Evolutionary conservation across 2,113 vertebrate genomes (phyloP), one percentile per base, ranked within the genome.

Genomic region (Odocoileus virginianus): DNA sequence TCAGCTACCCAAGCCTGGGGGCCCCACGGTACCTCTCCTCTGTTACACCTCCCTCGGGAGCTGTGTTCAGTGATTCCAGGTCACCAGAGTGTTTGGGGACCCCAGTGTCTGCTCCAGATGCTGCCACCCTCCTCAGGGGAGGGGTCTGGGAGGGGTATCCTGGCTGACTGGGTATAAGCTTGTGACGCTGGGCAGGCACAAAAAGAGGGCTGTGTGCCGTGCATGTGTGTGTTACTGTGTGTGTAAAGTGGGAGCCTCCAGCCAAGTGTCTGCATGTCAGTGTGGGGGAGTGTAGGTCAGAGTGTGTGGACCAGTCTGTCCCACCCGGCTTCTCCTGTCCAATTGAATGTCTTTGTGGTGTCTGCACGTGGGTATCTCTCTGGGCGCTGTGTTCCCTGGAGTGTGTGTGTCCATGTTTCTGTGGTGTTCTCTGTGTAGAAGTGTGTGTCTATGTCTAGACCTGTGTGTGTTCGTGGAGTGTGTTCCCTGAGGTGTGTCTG

Each of bases 301-400:
- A 36, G 71, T 8, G 6, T 21, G 9, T 5, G 5, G 52, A 5
- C 16, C 17, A 9, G 27, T 36, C 54, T 76, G 27, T 21, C 3
- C 0, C 6, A 40, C 86, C 76, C 15, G 12, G 47, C 21, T 1
- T 43, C 43, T 71, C 15, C 30, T 0, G 30, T 30, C 76, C 84
- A 5, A 0, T 2, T 36, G 16, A 7, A 54, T 54, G n/a, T 45
- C 54, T 28, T 47, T 2, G 7, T 19, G 1, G 52, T 14, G 50
- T 67, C 57, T 33, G 27, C 21, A 15, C 0, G 15, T 52, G 58
- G 14, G 58, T 17, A 8, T 55, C 19, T 57, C 3, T 25, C 15
- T 13, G 7, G 64, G 79, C 5, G 1, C 13, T 27, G 3, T 21
- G 45, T 12, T 43, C 74, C 58, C 71, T 14, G 52, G 21, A 33